Percentiles rank a stretch among this genome's conserved stretches.
These are phyloP conservation scores for Spinibarbus caldwelli DNA, from an alignment of 2,797 vertebrate species.

Conservation along the genomic window DNA sequence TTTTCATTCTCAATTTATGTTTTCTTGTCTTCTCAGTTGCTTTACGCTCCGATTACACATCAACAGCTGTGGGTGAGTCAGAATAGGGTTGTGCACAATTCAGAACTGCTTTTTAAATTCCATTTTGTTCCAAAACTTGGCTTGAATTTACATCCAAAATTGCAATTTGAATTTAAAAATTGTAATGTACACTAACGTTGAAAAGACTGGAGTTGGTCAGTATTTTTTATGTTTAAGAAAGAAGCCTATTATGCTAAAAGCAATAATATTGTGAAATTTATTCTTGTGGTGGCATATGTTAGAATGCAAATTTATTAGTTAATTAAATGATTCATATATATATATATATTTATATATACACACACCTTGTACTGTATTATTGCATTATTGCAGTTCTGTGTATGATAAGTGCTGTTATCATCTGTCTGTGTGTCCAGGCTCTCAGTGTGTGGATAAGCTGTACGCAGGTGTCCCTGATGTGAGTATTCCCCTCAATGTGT, in stretches of 20 bases:
- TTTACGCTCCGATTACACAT: conserved; percentile 90
- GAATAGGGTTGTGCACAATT: background rate
- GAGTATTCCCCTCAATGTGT: conserved; percentile 84
- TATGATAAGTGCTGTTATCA: background rate
- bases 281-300: too few species aligned
- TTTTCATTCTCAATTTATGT: background rate
- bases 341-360: too few species aligned
- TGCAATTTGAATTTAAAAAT: background rate
- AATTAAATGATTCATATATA: too few species aligned
- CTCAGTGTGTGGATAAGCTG: conserved; percentile 86
- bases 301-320: too few species aligned
- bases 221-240: background rate
- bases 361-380: too few species aligned
- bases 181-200: background rate
- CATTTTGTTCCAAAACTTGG: background rate
- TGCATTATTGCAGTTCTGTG: background rate
- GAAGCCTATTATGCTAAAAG: background rate
- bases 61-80: conserved; percentile 84
- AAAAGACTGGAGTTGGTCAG: background rate
- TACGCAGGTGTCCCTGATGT: conserved; percentile 80
- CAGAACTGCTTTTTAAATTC: background rate
- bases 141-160: background rate
- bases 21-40: conserved; percentile 78
- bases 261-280: background rate
- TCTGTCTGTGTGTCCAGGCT: conserved; percentile 73